Conservation (phyloP, 2,888 invertebrate species). For the Helicoverpa assulta region DNA sequence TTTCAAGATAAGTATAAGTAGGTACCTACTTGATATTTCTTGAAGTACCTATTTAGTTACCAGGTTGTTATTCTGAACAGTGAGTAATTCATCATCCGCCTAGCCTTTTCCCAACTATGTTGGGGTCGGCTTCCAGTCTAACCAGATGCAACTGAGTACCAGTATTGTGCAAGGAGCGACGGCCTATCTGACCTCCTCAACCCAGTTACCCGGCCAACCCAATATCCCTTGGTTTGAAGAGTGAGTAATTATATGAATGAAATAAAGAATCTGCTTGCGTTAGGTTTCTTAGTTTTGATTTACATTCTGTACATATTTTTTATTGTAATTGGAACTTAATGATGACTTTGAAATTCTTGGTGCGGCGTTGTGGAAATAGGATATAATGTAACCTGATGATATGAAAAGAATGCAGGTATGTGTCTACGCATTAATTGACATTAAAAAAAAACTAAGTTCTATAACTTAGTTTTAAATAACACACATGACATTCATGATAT, state of each 20-base stretch:
- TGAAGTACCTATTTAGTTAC: conserved; percentile 27
- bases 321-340: conserved; percentile 9
- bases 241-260: neutral
- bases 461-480: no score
- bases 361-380: neutral
- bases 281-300: conserved; percentile 16
- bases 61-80: conserved; percentile 6
- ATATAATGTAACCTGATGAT: neutral
- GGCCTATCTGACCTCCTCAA: no score
- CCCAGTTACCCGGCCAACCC: no score
- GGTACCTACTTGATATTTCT: neutral
- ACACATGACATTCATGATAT: no score
- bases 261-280: neutral
- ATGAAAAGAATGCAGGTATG: neutral
- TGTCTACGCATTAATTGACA: neutral
- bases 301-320: neutral
- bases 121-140: no score
- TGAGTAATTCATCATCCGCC: neutral
- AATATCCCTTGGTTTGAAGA: no score
- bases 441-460: neutral
- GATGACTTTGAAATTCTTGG: conserved; percentile 4
- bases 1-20: neutral
- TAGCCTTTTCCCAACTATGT: no score
- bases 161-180: no score
- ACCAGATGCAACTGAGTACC: no score